Evolutionary conservation across 2,113 vertebrate genomes (phyloP), one percentile per base, ranked within the genome.

Genomic region (Chaenogobius annularis): DNA sequence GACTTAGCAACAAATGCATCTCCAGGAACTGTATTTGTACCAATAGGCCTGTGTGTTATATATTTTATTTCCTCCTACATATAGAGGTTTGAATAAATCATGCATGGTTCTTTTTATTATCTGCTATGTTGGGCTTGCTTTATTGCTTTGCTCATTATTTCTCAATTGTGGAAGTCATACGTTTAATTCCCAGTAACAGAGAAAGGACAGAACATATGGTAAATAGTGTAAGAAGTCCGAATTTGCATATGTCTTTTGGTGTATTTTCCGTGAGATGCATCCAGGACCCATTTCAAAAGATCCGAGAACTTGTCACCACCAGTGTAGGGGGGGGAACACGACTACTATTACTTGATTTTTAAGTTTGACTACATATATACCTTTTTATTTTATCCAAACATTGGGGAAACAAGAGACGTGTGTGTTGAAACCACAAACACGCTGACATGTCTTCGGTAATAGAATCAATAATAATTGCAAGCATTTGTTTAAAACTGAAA

Each of bases 21-120:
- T 86, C 56, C 50, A 52, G 67, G 66, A 37, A 35, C 58, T 59
- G 63, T 81, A 69, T 85, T 72, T 73, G 61, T 72, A 68, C 66
- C 58, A 59, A 58, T 55, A n/a, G 1, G 68, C 35, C 67, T 31
- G 26, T 61, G 5, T 40, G 61, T 40, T 40, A 12, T 40, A 20
- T 63, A 12, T 63, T 63, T 40, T 63, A 62, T 37, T 63, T 63
- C 19, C 10, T 11, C 31, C 10, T 9, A 63, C 55, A 58, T 37
- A 35, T 37, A 37, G 23, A 37, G 26, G 7, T 15, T 17, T 8
- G 19, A 62, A 37, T 11, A 7, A 62, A 14, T 19, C 31, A 17
- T 46, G 9, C 44, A 9, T 35, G 26, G 22, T n/a, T 10, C 54
- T 23, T 26, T 58, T 2, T 23, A 26, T 26, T 26, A 26, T 58